phyloP scores from a whole-genome alignment of 2,888 invertebrate genomes.

The Petrolisthes manimaculis region DNA sequence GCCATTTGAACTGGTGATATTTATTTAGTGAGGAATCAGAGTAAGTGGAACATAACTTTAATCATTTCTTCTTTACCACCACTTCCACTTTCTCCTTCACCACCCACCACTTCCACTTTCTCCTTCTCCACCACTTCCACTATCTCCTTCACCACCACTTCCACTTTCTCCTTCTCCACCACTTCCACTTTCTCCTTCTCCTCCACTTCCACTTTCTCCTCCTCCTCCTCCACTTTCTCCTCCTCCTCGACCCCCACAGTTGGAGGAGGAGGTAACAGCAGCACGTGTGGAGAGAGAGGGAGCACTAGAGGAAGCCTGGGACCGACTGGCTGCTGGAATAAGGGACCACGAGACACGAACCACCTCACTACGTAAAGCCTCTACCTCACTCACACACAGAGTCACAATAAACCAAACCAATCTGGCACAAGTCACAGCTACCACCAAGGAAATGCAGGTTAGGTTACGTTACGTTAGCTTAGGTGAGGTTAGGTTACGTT shows the following conservation, averaged over 20 bases:
- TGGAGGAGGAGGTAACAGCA: constrained; percentile 51
- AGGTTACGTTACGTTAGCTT: background rate
- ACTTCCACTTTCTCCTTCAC: background rate
- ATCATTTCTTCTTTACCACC: no score
- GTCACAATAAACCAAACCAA: constrained; percentile 33
- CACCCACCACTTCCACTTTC: background rate
- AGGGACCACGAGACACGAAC: constrained; percentile 38
- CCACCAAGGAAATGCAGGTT: constrained; percentile 52
- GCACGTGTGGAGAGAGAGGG: constrained; percentile 47
- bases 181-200: no score
- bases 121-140: no score
- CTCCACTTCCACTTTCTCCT: background rate
- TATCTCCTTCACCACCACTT: no score
- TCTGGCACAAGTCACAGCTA: constrained; percentile 20
- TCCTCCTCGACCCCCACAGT: constrained; percentile 18
- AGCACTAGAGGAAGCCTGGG: constrained; percentile 49
- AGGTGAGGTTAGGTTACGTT: background rate
- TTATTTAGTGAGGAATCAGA: no score
- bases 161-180: no score
- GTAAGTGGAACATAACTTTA: no score
- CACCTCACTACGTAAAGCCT: constrained; percentile 26
- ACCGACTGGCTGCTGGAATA: constrained; percentile 26
- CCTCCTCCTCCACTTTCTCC: background rate
- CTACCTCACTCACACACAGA: constrained; percentile 20
- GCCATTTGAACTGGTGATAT: no score